These are phyloP conservation scores for Crypturellus undulatus DNA, from an alignment of 2,113 vertebrate genomes.

Conservation along the genomic window DNA sequence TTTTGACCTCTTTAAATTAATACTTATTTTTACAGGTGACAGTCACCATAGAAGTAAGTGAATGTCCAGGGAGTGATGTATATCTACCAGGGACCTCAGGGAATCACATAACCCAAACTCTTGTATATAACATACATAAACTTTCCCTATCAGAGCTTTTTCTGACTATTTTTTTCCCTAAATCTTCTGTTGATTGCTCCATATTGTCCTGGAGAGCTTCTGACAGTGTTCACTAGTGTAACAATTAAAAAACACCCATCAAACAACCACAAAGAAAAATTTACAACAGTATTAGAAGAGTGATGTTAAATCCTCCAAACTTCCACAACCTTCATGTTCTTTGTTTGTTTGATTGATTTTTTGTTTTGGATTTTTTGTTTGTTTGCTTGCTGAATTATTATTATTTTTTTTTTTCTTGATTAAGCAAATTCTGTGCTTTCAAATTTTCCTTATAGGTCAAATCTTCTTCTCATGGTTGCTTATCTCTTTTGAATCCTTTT, in stretches of 20 bases:
- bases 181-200: background rate
- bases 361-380: too few species aligned
- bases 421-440: background rate
- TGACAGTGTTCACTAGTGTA: background rate
- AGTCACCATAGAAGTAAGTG: background rate
- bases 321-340: background rate
- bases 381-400: too few species aligned
- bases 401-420: background rate
- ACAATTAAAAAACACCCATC: background rate
- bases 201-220: background rate
- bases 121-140: background rate
- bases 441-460: background rate
- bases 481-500: background rate
- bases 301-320: background rate
- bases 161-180: background rate
- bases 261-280: background rate
- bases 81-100: background rate
- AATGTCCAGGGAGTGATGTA: background rate
- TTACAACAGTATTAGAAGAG: background rate
- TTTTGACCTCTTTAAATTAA: background rate
- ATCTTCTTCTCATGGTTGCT: background rate
- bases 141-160: background rate
- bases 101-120: background rate
- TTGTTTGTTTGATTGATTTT: too few species aligned
- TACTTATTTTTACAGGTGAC: background rate